A percentile compares a stretch with the other conserved stretches of the same genome.
These are phyloP conservation scores for Ceyx melanurus DNA, from an alignment of 2,113 vertebrate genomes.

Conservation along the genomic window DNA sequence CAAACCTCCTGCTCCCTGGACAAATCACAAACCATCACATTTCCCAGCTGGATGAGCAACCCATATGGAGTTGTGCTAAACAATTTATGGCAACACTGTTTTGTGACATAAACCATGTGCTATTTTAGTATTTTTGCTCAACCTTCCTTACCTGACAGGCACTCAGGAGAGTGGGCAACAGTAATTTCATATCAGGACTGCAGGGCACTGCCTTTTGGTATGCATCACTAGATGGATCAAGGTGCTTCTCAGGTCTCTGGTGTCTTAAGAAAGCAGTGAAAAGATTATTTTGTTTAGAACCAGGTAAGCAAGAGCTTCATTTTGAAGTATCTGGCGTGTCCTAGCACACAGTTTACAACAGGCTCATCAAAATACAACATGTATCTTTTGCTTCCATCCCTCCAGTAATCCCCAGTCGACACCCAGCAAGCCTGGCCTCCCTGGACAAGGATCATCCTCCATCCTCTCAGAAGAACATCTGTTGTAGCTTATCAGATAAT, in stretches of 20 bases:
- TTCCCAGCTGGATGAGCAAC: background rate
- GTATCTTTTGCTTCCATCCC: background rate
- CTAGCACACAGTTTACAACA: background rate
- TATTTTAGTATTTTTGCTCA: background rate
- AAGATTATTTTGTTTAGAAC: background rate
- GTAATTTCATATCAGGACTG: background rate
- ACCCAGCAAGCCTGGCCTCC: background rate
- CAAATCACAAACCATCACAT: background rate
- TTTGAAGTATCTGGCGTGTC: background rate
- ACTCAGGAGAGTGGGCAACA: accelerated
- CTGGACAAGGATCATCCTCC: background rate
- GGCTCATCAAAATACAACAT: background rate
- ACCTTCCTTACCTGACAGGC: background rate
- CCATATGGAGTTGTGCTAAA: background rate
- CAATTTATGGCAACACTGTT: accelerated
- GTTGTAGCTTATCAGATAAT: background rate
- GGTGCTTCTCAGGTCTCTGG: background rate
- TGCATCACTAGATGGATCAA: accelerated
- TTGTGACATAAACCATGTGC: accelerated
- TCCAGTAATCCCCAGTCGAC: accelerated
- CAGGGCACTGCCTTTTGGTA: background rate
- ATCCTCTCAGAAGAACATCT: background rate
- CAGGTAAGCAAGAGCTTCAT: background rate
- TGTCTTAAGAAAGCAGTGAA: background rate
- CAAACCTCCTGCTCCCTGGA: background rate